Conservation (phyloP, 2,888 invertebrate species). For the Drosophila dives region DNA sequence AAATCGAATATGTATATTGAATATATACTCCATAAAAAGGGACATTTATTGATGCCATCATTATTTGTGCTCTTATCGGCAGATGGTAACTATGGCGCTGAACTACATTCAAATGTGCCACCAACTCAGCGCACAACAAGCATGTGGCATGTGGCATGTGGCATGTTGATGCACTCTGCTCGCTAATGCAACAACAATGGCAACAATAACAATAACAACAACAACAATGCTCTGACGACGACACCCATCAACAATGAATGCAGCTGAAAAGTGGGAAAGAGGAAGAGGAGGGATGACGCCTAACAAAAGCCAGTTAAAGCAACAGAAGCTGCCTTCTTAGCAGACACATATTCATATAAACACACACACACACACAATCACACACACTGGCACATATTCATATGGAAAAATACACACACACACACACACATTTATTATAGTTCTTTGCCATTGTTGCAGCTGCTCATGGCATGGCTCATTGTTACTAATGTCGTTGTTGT, state of each 20-base stretch:
- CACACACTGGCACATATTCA: neutral
- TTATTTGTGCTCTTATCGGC: neutral
- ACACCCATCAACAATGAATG: slow-evolving; percentile 35
- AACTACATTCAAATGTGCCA: slow-evolving; percentile 28
- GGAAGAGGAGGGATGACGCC: slow-evolving; percentile 16
- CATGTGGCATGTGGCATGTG: slow-evolving; percentile 35
- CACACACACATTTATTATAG: slow-evolving; percentile 49
- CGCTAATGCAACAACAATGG: slow-evolving; percentile 59
- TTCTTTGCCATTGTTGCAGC: slow-evolving; percentile 69
- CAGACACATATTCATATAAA: slow-evolving; percentile 21
- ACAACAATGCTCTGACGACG: slow-evolving; percentile 27
- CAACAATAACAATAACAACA: slow-evolving; percentile 7
- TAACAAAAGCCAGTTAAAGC: slow-evolving; percentile 76
- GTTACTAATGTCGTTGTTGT: slow-evolving; percentile 50
- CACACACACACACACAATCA: slow-evolving; percentile 9
- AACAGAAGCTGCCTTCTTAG: slow-evolving; percentile 59
- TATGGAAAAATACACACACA: slow-evolving; percentile 2
- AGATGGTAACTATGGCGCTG: slow-evolving; percentile 2
- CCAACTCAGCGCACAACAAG: slow-evolving; percentile 20
- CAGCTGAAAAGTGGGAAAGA: neutral
- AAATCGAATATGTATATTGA: neutral
- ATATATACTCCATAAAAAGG: neutral
- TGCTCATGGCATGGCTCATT: slow-evolving; percentile 59
- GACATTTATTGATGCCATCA: neutral
- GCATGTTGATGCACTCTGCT: slow-evolving; percentile 65